A percentile compares a stretch with the other conserved stretches of the same genome.
These are phyloP conservation scores for Psylliodes chrysocephalus DNA, from an alignment of 2,888 invertebrate genomes.

Conservation along the genomic window DNA sequence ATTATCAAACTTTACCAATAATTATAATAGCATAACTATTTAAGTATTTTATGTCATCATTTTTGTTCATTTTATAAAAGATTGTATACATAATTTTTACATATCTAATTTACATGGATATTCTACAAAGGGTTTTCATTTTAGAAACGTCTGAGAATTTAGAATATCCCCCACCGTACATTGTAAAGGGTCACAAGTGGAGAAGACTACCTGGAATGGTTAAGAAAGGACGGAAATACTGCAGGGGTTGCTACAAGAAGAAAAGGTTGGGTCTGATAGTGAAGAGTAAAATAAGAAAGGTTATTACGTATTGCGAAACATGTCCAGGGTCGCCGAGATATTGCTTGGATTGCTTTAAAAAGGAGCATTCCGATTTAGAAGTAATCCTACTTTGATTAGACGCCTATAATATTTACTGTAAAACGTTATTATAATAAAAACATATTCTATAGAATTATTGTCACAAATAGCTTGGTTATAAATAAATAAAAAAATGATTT, in stretches of 20 bases:
- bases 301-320: not conserved
- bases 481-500: too few relatives aligned
- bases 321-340: slow-evolving; percentile 1
- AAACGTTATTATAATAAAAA: too few relatives aligned
- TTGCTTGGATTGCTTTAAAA: not conserved
- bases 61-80: too few relatives aligned
- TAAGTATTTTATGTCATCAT: too few relatives aligned
- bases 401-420: too few relatives aligned
- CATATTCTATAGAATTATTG: too few relatives aligned
- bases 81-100: too few relatives aligned
- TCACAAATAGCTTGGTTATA: too few relatives aligned
- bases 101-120: too few relatives aligned
- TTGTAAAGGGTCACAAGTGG: not conserved
- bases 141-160: not conserved
- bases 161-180: not conserved
- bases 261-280: not conserved
- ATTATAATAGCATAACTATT: too few relatives aligned
- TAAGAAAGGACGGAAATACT: not conserved
- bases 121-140: not conserved
- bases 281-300: slow-evolving; percentile 1
- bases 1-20: too few relatives aligned
- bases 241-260: not conserved
- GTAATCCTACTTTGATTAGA: too few relatives aligned
- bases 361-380: not conserved
- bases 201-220: not conserved